Conservation (phyloP, 1,140 invertebrate species). For the Macrobrachium nipponense region DNA sequence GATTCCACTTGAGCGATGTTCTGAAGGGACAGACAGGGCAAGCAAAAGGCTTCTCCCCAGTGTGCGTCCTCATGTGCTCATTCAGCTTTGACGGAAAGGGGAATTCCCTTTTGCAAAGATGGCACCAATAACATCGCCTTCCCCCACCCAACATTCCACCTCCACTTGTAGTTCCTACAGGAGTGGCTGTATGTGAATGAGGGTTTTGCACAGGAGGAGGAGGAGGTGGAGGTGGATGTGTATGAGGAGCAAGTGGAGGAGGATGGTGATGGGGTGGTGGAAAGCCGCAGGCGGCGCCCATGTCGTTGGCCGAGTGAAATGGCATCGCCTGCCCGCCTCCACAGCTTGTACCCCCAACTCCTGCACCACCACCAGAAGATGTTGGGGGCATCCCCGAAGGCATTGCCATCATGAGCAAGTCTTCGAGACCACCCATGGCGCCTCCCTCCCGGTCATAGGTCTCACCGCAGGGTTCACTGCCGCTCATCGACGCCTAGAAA, state of each 20-base stretch:
- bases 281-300: background rate
- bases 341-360: too few relatives aligned
- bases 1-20: conserved; percentile 56
- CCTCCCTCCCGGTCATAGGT: conserved; percentile 35
- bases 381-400: conserved; percentile 23
- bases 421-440: conserved; percentile 38
- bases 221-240: conserved; percentile 27
- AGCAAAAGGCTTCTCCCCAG: conserved; percentile 55
- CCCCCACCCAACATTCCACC: too few relatives aligned
- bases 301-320: too few relatives aligned
- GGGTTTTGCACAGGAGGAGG: background rate
- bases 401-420: conserved; percentile 46
- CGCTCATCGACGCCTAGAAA: conserved; percentile 48
- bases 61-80: conserved; percentile 55
- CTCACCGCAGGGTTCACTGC: conserved; percentile 11
- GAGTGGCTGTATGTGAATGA: too few relatives aligned
- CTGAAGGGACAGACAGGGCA: conserved; percentile 50
- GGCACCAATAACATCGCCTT: conserved; percentile 52
- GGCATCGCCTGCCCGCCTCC: too few relatives aligned
- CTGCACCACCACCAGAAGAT: background rate
- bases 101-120: conserved; percentile 52
- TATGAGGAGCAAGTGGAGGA: conserved; percentile 30
- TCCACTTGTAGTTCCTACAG: too few relatives aligned
- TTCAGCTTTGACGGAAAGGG: conserved; percentile 53
- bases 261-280: conserved; percentile 32